Evolutionary conservation across 1,140 invertebrate genomes (phyloP).

Genomic region (Aphelenchoides besseyi): DNA sequence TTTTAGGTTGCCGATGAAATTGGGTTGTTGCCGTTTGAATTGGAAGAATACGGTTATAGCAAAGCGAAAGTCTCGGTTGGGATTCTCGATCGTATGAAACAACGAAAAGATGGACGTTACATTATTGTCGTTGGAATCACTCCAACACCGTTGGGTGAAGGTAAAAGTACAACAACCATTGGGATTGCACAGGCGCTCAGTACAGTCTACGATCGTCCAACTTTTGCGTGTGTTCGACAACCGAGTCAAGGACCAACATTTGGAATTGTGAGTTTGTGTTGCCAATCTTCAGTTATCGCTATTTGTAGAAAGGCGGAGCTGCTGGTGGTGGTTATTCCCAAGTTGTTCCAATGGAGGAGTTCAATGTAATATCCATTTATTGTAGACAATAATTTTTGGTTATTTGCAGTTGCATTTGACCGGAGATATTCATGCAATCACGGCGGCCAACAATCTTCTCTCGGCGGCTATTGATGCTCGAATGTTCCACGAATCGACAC

Average conservation of each 20-base stretch:
- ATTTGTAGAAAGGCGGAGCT: conserved; percentile 73
- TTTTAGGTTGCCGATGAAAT: conserved; percentile 76
- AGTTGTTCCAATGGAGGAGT: conserved; percentile 99
- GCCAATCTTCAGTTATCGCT: conserved; percentile 65
- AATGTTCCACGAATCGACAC: conserved; percentile 89
- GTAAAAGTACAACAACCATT: conserved; percentile 90
- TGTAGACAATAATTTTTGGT: too few relatives aligned
- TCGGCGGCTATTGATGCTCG: conserved; percentile 82
- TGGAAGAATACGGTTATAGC: conserved; percentile 83
- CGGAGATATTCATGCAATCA: conserved; percentile 96
- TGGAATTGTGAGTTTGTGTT: conserved; percentile 77
- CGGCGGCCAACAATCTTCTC: conserved; percentile 92
- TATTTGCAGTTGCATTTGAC: conserved; percentile 77
- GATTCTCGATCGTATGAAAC: conserved; percentile 74
- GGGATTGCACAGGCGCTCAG: conserved; percentile 87
- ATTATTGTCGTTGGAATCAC: conserved; percentile 92
- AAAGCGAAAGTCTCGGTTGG: conserved; percentile 90
- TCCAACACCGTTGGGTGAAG: conserved; percentile 92
- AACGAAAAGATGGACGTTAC: conserved; percentile 79
- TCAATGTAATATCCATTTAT: too few relatives aligned
- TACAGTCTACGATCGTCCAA: conserved; percentile 78
- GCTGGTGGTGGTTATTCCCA: conserved; percentile 86
- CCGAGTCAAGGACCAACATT: conserved; percentile 98
- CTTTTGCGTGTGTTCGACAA: conserved; percentile 91
- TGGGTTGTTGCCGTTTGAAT: conserved; percentile 75